These are phyloP conservation scores for Bubalus kerabau DNA, from an alignment of 2,113 vertebrate species.

Conservation along the genomic window DNA sequence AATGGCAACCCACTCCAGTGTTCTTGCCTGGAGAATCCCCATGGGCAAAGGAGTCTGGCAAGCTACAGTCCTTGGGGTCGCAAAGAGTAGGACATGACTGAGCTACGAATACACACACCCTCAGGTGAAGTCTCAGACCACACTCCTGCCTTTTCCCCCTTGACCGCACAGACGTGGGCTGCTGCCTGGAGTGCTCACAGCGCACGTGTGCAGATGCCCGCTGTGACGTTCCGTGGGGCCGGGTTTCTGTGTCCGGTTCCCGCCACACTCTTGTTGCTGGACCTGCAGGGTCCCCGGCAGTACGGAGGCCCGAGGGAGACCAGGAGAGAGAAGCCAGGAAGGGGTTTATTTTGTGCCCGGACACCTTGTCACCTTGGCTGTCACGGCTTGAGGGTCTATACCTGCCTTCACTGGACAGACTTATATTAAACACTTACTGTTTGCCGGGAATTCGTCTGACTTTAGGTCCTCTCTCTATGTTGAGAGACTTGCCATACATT, in stretches of 20 bases:
- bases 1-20: background rate
- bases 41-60: background rate
- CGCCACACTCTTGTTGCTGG: background rate
- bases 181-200: background rate
- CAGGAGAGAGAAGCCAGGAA: background rate
- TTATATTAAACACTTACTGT: background rate
- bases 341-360: background rate
- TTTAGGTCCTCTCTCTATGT: background rate
- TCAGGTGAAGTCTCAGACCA: background rate
- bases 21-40: background rate
- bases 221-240: background rate
- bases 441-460: background rate
- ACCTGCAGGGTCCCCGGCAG: background rate
- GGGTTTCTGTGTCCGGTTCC: background rate
- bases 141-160: conserved; percentile 29
- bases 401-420: background rate
- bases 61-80: rapidly evolving
- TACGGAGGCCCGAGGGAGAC: background rate
- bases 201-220: rapidly evolving
- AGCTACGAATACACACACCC: background rate
- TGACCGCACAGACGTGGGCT: background rate
- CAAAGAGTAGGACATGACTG: background rate
- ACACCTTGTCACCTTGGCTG: background rate
- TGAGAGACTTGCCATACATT: background rate
- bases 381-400: background rate